Base-by-base conservation (phyloP, 1,140 invertebrate genomes). In the Bombus pascuorum region DNA sequence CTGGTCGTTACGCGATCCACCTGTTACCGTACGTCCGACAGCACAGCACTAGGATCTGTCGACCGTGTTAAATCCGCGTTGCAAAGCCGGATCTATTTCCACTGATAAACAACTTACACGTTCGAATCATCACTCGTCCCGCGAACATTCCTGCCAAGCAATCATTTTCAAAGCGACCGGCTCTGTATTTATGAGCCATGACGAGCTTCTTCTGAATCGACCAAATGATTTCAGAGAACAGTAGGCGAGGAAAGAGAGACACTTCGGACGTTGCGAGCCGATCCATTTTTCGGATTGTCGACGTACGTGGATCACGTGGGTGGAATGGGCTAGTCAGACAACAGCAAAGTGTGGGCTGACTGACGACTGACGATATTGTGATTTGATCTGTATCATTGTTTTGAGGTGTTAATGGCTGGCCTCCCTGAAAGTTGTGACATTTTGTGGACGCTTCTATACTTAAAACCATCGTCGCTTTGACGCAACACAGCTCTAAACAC, bases 21-120 rank as follows among this genome's bases (percentile, higher is more conserved):
- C 92, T 93, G 92, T 93, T 93, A 91, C 88, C 73, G 84, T 76
- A 86, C 84, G 81, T 91, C 85, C 83, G 83, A 62, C 78, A 66
- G 9, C 42, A 66, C 13, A 32, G 53, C 62, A 68, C 57, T 18
- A 37, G 68, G 68, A 83, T 37, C 77, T 81, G 81, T 81, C 81
- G 59, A 34, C 57, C 73, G 42, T 70, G 57, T 75, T 59, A 82
- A 77, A 68, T 68, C 79, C 66, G 32, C 68, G 47, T 68, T 59
- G 66, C 57, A 77, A 86, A 37, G 25, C 74, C 53, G 73, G 73
- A 82, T 90, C 89, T 90, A 90, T 90, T 90, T 90, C 76, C 42
- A 90, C 89, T 80, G 82, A 68, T 90, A 87, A 85, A 90, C 86
- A 90, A 81, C 81, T 82, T 88, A 89, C 85, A 79, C 74, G 78